Evolutionary conservation across 2,113 vertebrate species (phyloP), one percentile per base, ranked within the genome.

Genomic region (Psammodynastes pulverulentus): DNA sequence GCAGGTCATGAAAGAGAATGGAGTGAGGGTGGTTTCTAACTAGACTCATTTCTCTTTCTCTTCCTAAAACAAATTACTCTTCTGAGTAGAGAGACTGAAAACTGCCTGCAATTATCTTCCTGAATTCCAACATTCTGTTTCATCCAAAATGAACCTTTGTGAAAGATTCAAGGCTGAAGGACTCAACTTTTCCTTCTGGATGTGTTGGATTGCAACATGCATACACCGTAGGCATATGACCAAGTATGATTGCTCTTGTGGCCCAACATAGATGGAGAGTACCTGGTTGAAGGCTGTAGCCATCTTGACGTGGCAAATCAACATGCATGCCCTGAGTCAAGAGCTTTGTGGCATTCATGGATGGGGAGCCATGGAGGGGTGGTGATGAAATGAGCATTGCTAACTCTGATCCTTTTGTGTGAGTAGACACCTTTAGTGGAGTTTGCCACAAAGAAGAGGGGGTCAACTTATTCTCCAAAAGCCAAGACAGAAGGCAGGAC

Each of bases 41-140:
- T 95, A 90, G 92, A 89, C 92, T 96, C 94, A 58, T 93, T 91
- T 96, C 2, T 93, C 93, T 95, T 97, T 94, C 95, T 94, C 96
- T 95, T 95, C 95, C 95, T 94, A 94, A 95, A 96, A 95, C 89
- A 96, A 96, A 97, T 97, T 96, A 91, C 96, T 95, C 93, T 97
- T 95, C 39, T 92, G 94, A 94, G 93, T 56, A 93, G 88, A 96
- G 92, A 90, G 87, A 93, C 93, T 95, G 51, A 79, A 94, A 95
- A 79, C 3, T 58, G 48, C 53, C 45, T 48, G 39, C 94, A 92
- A 89, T 93, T 93, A 86, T 94, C 23, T 45, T 17, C 39, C 39
- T 90, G 49, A 34, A 48, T 94, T 96, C 90, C 49, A 72, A 48
- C 17, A 21, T 93, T 94, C 94, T 1, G 5, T 92, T 93, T 89